Evolutionary conservation across 2,113 vertebrate species (phyloP).

Genomic region (Onychostruthus taczanowskii): DNA sequence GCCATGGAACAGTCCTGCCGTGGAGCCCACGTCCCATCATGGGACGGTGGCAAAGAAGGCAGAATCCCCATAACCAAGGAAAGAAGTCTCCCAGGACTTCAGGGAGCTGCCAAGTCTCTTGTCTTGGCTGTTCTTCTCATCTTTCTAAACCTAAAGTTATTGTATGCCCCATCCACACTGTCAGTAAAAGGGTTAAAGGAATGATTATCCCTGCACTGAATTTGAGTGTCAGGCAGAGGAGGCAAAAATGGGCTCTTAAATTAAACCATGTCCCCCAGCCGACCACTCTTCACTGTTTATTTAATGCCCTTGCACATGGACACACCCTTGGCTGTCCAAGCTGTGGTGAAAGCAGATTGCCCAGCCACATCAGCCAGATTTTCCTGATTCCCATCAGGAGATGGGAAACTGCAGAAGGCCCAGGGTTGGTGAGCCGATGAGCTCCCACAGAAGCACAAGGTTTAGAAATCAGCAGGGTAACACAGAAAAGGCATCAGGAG

Average conservation of each 20-base stretch:
- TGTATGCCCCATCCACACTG: fast-evolving
- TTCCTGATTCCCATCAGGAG: background rate
- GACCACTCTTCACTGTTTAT: background rate
- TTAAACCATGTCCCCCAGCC: background rate
- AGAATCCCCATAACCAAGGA: background rate
- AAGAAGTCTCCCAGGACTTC: background rate
- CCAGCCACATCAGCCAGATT: background rate
- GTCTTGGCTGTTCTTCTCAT: background rate
- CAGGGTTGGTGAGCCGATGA: background rate
- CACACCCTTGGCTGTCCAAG: background rate
- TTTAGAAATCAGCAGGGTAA: background rate
- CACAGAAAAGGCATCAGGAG: background rate
- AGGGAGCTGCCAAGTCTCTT: background rate
- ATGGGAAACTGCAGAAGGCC: background rate
- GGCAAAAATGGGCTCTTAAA: background rate
- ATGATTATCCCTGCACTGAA: background rate
- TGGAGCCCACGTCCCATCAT: background rate
- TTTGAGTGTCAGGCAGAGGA: background rate
- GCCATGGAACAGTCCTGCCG: background rate
- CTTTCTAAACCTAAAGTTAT: background rate
- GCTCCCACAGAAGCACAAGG: background rate
- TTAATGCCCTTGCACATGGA: background rate
- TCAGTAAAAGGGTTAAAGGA: background rate
- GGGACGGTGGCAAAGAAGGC: background rate
- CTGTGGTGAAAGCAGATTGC: background rate